Conservation (phyloP, 2,113 vertebrate species). For the Oncorhynchus gorbuscha region DNA sequence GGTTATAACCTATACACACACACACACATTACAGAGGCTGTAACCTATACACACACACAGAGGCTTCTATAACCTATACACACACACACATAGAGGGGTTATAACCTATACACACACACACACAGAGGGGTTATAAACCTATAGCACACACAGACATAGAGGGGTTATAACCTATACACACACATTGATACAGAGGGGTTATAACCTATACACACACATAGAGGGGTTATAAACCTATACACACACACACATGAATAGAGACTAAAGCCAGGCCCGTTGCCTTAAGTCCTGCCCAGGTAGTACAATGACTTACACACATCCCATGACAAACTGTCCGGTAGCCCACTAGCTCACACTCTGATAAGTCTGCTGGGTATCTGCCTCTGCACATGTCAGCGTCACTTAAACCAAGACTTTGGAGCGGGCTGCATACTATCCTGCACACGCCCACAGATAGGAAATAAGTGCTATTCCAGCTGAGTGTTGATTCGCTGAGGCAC, state of each 20-base stretch:
- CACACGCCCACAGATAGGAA: slow-evolving; percentile 84
- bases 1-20: no score
- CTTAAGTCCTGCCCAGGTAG: slow-evolving; percentile 74
- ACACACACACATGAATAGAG: slow-evolving; percentile 61
- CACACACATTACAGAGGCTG: no score
- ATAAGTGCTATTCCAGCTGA: slow-evolving; percentile 85
- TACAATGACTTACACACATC: slow-evolving; percentile 78
- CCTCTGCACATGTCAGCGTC: slow-evolving; percentile 82
- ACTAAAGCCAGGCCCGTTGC: slow-evolving; percentile 72
- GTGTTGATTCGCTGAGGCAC: slow-evolving; percentile 62
- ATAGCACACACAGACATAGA: no score
- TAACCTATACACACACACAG: no score
- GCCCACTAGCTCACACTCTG: slow-evolving; percentile 84
- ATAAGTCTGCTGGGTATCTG: slow-evolving; percentile 85
- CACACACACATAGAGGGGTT: no score
- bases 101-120: no score
- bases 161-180: no score
- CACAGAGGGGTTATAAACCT: no score
- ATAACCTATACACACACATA: no score
- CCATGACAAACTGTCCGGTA: slow-evolving; percentile 75
- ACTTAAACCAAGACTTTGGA: slow-evolving; percentile 83
- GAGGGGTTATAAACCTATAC: no score
- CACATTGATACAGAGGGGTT: no score
- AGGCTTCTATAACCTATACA: no score
- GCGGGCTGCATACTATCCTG: slow-evolving; percentile 82